phyloP scores from a whole-genome alignment of 1,140 invertebrate genomes.

The Drosophila ananassae region DNA sequence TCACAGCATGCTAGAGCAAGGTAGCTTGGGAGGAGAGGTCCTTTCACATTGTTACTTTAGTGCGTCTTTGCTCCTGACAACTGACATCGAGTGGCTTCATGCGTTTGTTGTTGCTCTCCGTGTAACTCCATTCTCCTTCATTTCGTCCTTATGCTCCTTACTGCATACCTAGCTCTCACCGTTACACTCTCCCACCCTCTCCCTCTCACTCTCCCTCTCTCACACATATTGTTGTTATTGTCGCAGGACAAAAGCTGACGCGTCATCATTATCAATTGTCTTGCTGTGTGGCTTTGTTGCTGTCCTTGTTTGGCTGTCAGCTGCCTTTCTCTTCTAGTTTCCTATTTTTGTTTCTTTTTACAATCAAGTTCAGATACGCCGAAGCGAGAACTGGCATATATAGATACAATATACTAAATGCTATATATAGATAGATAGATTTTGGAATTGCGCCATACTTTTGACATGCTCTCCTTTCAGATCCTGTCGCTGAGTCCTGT shows the following conservation, averaged over 20 bases:
- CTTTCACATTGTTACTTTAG: slow-evolving; percentile 65
- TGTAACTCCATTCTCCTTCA: background rate
- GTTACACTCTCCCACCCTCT: background rate
- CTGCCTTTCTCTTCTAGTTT: background rate
- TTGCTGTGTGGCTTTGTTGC: slow-evolving; percentile 36
- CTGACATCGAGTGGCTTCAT: slow-evolving; percentile 69
- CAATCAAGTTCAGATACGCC: background rate
- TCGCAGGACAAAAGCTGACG: slow-evolving; percentile 73
- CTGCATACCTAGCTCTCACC: background rate
- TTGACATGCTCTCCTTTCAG: too few species aligned
- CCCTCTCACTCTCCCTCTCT: background rate
- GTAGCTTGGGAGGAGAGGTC: slow-evolving; percentile 8
- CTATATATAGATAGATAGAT: too few species aligned
- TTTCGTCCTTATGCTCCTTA: background rate
- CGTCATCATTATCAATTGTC: slow-evolving; percentile 77
- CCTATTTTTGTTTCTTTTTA: slow-evolving; percentile 1
- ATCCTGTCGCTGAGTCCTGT: too few species aligned
- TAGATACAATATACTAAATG: too few species aligned
- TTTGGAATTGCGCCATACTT: too few species aligned
- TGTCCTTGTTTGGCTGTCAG: slow-evolving; percentile 3
- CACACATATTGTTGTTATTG: slow-evolving; percentile 49
- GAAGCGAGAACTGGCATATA: too few species aligned
- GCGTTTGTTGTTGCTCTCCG: slow-evolving; percentile 8
- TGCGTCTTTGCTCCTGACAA: slow-evolving; percentile 59
- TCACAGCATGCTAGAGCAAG: slow-evolving; percentile 18